A percentile compares a stretch with the other conserved stretches of the same genome.
These are phyloP conservation scores for Arnoldichthys spilopterus DNA, from an alignment of 2,797 vertebrate genomes.

Conservation along the genomic window DNA sequence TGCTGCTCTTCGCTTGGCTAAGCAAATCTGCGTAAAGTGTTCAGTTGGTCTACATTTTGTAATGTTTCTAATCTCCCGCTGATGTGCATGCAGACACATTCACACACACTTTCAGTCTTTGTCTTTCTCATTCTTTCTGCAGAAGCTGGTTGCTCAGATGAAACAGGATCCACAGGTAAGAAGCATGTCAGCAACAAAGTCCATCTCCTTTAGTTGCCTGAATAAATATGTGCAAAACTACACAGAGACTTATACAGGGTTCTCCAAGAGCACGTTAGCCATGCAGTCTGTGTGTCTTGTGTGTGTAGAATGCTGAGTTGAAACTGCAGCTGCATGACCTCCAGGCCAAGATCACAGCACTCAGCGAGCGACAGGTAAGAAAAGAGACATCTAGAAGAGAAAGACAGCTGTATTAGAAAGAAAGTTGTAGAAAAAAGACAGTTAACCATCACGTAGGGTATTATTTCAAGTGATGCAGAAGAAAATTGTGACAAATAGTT, in stretches of 20 bases:
- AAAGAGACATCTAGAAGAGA: constrained; percentile 56
- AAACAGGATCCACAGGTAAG: constrained; percentile 90
- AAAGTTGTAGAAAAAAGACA: background rate
- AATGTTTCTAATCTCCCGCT: constrained; percentile 15
- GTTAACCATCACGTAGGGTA: constrained; percentile 21
- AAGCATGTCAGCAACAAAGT: background rate
- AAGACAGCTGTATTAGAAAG: constrained; percentile 25
- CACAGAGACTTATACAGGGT: background rate
- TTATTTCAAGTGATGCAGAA: too few species aligned
- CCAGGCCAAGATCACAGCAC: constrained; percentile 91
- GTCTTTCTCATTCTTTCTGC: constrained; percentile 63
- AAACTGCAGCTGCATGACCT: constrained; percentile 93
- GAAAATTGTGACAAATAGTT: too few species aligned
- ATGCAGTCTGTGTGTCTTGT: constrained; percentile 39
- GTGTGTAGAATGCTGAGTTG: constrained; percentile 88
- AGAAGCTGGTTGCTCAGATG: constrained; percentile 93
- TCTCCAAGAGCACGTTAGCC: constrained; percentile 26
- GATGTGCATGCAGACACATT: background rate
- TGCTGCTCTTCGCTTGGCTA: constrained; percentile 5
- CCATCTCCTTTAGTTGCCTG: background rate
- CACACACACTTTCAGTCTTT: constrained; percentile 1
- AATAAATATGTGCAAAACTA: background rate
- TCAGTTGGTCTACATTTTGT: background rate
- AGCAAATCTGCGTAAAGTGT: background rate
- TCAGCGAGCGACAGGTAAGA: constrained; percentile 91